Conservation (phyloP, 2,797 vertebrate species). For the Enteromius mattozi region DNA sequence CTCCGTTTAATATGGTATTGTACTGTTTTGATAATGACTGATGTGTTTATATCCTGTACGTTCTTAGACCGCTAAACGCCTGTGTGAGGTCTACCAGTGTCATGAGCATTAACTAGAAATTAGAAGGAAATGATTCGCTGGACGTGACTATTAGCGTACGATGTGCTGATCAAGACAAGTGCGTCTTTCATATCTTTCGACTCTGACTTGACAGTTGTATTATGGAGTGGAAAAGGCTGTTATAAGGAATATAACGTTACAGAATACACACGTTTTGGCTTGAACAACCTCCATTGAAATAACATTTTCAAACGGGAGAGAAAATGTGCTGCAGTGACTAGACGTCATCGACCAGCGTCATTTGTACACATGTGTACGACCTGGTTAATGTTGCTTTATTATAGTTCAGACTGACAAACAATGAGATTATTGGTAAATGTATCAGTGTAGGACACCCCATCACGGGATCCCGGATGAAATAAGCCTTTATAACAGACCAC, state of each 20-base stretch:
- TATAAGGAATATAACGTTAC: neutral
- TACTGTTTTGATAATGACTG: neutral
- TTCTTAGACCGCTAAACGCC: neutral
- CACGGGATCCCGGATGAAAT: constrained; percentile 36
- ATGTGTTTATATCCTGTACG: neutral
- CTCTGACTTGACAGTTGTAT: neutral
- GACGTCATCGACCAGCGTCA: constrained; percentile 12
- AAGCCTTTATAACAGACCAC: constrained; percentile 59
- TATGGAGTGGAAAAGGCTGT: neutral
- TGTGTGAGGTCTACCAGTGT: neutral
- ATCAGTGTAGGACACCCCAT: neutral
- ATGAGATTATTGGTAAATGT: neutral
- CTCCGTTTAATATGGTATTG: neutral
- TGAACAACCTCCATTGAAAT: neutral
- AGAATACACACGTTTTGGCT: neutral
- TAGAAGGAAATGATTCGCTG: neutral
- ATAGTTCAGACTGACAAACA: neutral
- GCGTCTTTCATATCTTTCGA: neutral
- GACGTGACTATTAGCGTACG: neutral
- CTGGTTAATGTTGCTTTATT: neutral
- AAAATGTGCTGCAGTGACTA: neutral
- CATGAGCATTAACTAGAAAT: no score
- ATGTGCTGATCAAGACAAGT: neutral
- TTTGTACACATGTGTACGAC: neutral
- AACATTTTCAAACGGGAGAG: neutral